Evolutionary conservation across 2,888 invertebrate species (phyloP).

Genomic region (Apotomis betuletana): DNA sequence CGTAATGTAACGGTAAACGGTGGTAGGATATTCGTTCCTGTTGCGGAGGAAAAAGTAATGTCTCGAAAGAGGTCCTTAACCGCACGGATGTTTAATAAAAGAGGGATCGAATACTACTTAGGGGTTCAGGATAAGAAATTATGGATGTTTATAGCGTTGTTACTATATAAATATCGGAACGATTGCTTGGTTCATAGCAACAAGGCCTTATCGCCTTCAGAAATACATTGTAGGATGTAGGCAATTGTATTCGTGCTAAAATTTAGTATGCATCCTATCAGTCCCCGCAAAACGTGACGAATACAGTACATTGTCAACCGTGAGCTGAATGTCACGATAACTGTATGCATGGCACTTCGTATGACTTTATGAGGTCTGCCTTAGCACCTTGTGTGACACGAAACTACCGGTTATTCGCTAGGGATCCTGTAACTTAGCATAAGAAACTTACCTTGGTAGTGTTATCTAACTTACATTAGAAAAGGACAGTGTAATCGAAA

Average conservation of each 20-base stretch:
- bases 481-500: constrained; percentile 12
- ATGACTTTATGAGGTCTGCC: constrained; percentile 13
- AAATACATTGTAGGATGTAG: not conserved
- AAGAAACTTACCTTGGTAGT: not conserved
- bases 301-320: constrained; percentile 7
- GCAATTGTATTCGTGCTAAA: constrained; percentile 14
- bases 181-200: not conserved
- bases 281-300: constrained; percentile 30
- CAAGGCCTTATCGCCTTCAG: not conserved
- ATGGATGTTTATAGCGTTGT: not conserved
- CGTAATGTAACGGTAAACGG: constrained; percentile 32
- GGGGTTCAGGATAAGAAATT: not conserved
- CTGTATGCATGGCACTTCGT: constrained; percentile 9
- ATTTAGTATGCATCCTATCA: constrained; percentile 23
- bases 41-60: not conserved
- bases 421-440: not conserved
- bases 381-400: not conserved
- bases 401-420: constrained; percentile 1
- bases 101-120: not conserved
- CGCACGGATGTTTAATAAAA: not conserved
- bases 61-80: not conserved
- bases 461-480: constrained; percentile 17
- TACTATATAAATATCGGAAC: not conserved
- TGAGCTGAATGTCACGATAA: constrained; percentile 23
- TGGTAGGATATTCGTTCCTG: not conserved